A percentile compares a stretch with the other conserved stretches of the same genome.
phyloP scores from a whole-genome alignment of 2,113 vertebrate genomes.

The Diphyllodes magnificus region DNA sequence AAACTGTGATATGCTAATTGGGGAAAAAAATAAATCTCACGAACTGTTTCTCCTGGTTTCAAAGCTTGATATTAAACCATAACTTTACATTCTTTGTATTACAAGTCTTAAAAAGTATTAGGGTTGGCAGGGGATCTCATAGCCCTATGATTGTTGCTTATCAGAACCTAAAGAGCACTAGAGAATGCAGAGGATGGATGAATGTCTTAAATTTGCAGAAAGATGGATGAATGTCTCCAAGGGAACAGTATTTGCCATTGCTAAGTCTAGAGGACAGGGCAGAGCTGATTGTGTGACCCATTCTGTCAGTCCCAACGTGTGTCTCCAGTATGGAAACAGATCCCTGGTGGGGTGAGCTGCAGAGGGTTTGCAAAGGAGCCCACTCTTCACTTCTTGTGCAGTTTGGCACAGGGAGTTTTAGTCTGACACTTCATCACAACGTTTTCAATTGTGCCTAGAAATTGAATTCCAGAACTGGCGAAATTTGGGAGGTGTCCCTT shows the following conservation, averaged over 20 bases:
- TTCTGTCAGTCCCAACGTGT: slow-evolving; percentile 44
- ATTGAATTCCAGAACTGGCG: slow-evolving; percentile 54
- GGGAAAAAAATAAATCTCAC: slow-evolving; percentile 67
- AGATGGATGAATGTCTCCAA: slow-evolving; percentile 63
- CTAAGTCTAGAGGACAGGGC: slow-evolving; percentile 43
- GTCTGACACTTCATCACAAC: slow-evolving; percentile 50
- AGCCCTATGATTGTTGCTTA: slow-evolving; percentile 67
- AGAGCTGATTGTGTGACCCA: slow-evolving; percentile 40
- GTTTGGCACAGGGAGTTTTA: slow-evolving; percentile 14
- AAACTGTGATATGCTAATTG: slow-evolving; percentile 59
- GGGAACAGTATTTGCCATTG: slow-evolving; percentile 41
- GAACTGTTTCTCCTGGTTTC: slow-evolving; percentile 77
- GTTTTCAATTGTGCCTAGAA: slow-evolving; percentile 60
- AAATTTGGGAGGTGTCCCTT: background rate
- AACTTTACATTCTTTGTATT: slow-evolving; percentile 79
- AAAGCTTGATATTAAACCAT: slow-evolving; percentile 75
- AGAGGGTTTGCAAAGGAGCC: slow-evolving; percentile 25
- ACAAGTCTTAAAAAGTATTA: slow-evolving; percentile 73
- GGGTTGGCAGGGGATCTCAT: slow-evolving; percentile 63
- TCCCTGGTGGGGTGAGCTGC: slow-evolving; percentile 4
- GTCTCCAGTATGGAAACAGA: background rate
- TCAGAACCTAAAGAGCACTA: slow-evolving; percentile 66
- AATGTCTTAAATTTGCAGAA: slow-evolving; percentile 63
- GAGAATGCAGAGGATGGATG: slow-evolving; percentile 62
- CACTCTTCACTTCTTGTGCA: slow-evolving; percentile 29